phyloP scores from a whole-genome alignment of 2,797 vertebrate genomes.

The Sciurus vulgaris region DNA sequence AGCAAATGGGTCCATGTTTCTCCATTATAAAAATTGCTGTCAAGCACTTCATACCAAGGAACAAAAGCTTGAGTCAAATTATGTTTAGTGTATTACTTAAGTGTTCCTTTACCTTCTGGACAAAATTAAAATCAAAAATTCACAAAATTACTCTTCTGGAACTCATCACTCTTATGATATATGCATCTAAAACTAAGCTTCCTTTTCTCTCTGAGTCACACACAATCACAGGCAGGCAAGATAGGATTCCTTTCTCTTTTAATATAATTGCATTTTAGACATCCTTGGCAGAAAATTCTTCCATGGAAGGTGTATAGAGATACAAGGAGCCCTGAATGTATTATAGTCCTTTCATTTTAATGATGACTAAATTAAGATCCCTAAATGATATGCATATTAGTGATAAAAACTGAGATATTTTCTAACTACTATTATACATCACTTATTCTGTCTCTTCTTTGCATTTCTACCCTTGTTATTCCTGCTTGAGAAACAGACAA shows the following conservation, averaged over 20 bases:
- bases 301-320: neutral
- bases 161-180: slow-evolving; percentile 22
- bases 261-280: slow-evolving; percentile 49
- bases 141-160: slow-evolving; percentile 50
- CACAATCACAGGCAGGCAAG: slow-evolving; percentile 61
- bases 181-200: slow-evolving; percentile 19
- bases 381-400: slow-evolving; percentile 15
- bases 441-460: neutral
- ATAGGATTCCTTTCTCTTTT: slow-evolving; percentile 57
- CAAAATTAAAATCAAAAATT: slow-evolving; percentile 68
- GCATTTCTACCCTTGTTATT: slow-evolving; percentile 50
- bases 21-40: slow-evolving; percentile 38
- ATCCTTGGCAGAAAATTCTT: slow-evolving; percentile 53
- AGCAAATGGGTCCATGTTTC: slow-evolving; percentile 45
- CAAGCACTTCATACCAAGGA: slow-evolving; percentile 65
- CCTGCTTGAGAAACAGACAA: slow-evolving; percentile 50
- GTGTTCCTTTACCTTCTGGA: slow-evolving; percentile 58
- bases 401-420: slow-evolving; percentile 30
- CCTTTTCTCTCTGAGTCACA: neutral
- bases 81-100: slow-evolving; percentile 44
- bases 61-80: slow-evolving; percentile 56
- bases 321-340: neutral
- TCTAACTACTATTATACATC: neutral
- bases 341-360: slow-evolving; percentile 45
- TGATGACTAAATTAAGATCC: neutral